Base-by-base conservation (phyloP, 2,113 vertebrate genomes). In the Noctilio leporinus region DNA sequence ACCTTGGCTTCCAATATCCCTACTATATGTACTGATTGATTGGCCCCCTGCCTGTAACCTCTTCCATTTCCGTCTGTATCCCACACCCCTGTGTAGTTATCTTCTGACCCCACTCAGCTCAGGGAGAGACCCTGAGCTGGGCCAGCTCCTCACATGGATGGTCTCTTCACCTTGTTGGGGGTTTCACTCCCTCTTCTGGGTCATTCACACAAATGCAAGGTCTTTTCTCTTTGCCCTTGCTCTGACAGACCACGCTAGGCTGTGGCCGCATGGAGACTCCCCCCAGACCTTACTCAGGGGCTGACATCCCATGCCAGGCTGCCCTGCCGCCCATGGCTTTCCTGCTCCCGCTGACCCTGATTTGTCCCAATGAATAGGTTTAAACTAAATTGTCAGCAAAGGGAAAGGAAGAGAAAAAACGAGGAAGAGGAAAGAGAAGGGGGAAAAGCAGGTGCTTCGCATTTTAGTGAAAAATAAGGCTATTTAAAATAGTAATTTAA, bases 381-480 rank as follows among this genome's bases (percentile, higher is more conserved):
- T 45, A 87, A 40, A 69, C 38, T 49, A 15, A 30, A 12, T 80
- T 84, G 8, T 86, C 53, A 33, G 82, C n/a, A 82, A 76, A 72
- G 51, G 15, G 75, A 87, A 86, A 19, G 49, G 10, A 70, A 85
- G 7, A 43, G 49, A 10, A 53, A 57, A 57, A 22, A 53, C 69
- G 10, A 64, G 16, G 19, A 51, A 33, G 47, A 59, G 24, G 45
- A 80, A 84, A 64, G 51, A 40, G 30, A 24, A 49, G 16, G 17
- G 43, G 22, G 9, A 12, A 95, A 80, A 77, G 12, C 17, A 95
- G 28, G 19, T 65, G 19, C 30, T 82, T 89, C 69, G 55, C 14
- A 49, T 82, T 94, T 95, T 59, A 83, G 30, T 73, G 59, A 57
- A 76, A 88, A 92, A 51, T 69, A 78, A 87, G 20, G 11, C 40